These are phyloP conservation scores for Eilema sororculum DNA, from an alignment of 2,888 invertebrate genomes.

Conservation along the genomic window DNA sequence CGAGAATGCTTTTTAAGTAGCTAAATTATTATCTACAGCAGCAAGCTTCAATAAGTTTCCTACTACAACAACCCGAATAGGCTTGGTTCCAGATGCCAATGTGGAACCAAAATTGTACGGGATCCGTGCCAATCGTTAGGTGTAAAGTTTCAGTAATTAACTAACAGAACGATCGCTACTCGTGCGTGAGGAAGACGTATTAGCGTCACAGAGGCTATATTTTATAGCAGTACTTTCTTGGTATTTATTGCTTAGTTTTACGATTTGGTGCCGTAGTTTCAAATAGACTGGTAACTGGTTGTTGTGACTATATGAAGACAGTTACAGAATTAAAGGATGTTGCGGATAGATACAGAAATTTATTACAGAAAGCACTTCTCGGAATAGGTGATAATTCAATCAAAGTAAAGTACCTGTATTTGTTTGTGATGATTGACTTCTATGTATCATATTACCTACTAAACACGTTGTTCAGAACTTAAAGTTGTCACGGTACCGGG, in stretches of 20 bases:
- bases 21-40: neutral
- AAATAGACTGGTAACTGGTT: constrained; percentile 2
- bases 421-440: too few relatives aligned
- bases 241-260: constrained; percentile 11
- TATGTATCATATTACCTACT: too few relatives aligned
- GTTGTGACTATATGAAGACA: neutral
- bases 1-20: neutral
- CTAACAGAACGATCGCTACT: neutral
- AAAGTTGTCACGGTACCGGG: too few relatives aligned
- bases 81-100: too few relatives aligned
- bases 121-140: too few relatives aligned
- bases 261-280: constrained; percentile 9
- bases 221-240: constrained; percentile 3
- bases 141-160: neutral
- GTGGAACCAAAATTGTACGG: too few relatives aligned
- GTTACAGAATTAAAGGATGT: neutral
- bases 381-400: neutral
- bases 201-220: constrained; percentile 5
- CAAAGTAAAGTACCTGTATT: too few relatives aligned
- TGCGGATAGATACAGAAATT: neutral
- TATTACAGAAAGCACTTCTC: neutral
- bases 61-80: too few relatives aligned
- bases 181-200: constrained; percentile 8
- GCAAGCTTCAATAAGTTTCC: too few relatives aligned
- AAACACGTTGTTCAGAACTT: too few relatives aligned